phyloP scores from a whole-genome alignment of 2,888 invertebrate genomes.

The Lutraria lutraria region DNA sequence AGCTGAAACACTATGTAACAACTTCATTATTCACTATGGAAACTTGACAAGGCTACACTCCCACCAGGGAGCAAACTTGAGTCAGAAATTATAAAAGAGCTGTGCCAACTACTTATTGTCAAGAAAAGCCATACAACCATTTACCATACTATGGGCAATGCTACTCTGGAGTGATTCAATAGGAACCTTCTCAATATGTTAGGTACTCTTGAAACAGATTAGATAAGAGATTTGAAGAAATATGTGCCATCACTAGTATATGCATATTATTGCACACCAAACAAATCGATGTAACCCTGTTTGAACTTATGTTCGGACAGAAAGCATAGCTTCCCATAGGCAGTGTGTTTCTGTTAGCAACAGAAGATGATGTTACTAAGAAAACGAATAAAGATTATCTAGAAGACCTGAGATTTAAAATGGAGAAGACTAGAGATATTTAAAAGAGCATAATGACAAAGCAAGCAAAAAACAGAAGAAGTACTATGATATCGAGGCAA shows the following conservation, averaged over 20 bases:
- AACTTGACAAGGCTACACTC: constrained; percentile 38
- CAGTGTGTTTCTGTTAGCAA: constrained; percentile 13
- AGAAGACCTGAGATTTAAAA: constrained; percentile 30
- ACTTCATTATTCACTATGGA: constrained; percentile 45
- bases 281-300: constrained; percentile 32
- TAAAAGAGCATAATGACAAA: neutral
- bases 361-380: neutral
- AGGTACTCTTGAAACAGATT: constrained; percentile 34
- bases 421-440: constrained; percentile 23
- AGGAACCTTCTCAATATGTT: constrained; percentile 45
- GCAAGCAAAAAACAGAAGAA: constrained; percentile 33
- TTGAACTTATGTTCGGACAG: constrained; percentile 38
- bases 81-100: constrained; percentile 30
- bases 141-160: constrained; percentile 36
- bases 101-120: constrained; percentile 12
- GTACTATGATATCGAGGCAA: no score
- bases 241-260: no score
- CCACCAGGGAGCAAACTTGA: constrained; percentile 45
- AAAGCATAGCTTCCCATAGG: constrained; percentile 35
- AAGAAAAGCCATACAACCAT: no score
- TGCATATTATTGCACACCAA: constrained; percentile 38
- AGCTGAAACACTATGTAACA: constrained; percentile 31
- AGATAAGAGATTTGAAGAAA: constrained; percentile 42
- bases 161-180: constrained; percentile 31
- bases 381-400: constrained; percentile 31